A percentile compares a stretch with the other conserved stretches of the same genome.
These are phyloP conservation scores for Calycopis cecrops DNA, from an alignment of 1,140 invertebrate genomes.

Conservation along the genomic window DNA sequence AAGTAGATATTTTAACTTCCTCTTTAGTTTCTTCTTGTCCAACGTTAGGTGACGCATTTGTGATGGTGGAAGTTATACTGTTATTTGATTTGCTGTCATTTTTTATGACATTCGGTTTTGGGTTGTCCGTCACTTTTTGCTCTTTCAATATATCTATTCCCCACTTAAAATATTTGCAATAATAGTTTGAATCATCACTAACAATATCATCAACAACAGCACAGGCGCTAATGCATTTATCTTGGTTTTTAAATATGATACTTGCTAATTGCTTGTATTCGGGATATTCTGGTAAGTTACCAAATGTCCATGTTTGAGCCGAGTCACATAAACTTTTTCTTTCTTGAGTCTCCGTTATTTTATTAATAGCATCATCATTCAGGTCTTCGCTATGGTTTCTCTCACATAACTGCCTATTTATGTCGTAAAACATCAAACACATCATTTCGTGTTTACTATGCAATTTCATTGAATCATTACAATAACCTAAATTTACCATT, in stretches of 20 bases:
- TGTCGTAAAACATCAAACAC: constrained; percentile 60
- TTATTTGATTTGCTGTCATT: neutral
- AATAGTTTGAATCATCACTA: constrained; percentile 45
- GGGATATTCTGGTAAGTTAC: constrained; percentile 28
- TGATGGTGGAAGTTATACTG: neutral
- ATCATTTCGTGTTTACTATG: constrained; percentile 32
- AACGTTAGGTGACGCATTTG: neutral
- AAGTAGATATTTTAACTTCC: neutral
- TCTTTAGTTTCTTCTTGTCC: neutral
- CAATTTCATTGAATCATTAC: constrained; percentile 25
- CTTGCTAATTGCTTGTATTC: constrained; percentile 27
- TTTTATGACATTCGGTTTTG: neutral
- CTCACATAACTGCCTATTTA: constrained; percentile 48
- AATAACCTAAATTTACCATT: constrained; percentile 35
- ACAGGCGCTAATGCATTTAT: constrained; percentile 42
- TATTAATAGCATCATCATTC: constrained; percentile 30
- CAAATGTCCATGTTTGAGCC: constrained; percentile 42
- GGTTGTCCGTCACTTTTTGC: constrained; percentile 2
- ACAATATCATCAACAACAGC: constrained; percentile 30
- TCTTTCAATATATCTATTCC: constrained; percentile 38
- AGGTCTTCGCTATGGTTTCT: constrained; percentile 19
- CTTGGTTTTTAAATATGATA: constrained; percentile 30
- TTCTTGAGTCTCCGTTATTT: constrained; percentile 35
- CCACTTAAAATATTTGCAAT: constrained; percentile 61
- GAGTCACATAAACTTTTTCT: constrained; percentile 34